Evolutionary conservation across 2,888 invertebrate species (phyloP), one percentile per base, ranked within the genome.

Genomic region (Ectropis crepuscularia): DNA sequence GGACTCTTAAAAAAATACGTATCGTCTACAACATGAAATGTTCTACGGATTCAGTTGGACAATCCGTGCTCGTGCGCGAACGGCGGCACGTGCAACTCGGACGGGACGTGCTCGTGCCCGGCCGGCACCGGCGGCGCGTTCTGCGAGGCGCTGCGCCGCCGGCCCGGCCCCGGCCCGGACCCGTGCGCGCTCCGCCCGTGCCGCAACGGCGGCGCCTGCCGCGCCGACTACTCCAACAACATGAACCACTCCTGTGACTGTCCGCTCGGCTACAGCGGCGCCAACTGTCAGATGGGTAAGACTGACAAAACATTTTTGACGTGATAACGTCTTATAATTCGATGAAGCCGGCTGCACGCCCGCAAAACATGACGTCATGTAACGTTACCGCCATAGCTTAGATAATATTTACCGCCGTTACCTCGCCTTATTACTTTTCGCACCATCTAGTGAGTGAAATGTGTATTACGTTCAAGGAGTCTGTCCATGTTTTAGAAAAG

Each of bases 201-300:
- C 81, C 94, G 94, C 74, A 97, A 98, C 83, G 96, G 95, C 0
- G 98, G 97, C 45, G 94, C 94, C 0, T 99, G 99, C 83, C 85
- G 89, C 41, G 92, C 92, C 5, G 73, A 94, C 93, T 65, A 70
- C 38, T 60, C 67, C n/a, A 68, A 76, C 6, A 70, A 76, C 51
- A 79, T 84, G 81, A 88, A 88, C 47, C 96, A 95, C 80, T 93
- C 94, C 7, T 99, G 99, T 83, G 95, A 96, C 76, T 99, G 99
- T 81, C 95, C 94, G 0, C 90, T 98, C 2, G 96, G 97, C 41
- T 98, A 90, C 83, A 94, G 94, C 0, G 98, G 98, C 43, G 91
- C 90, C 50, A 95, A 95, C 76, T 98, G 98, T 80, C 96, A 97
- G 80, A 95, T 95, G 81, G 89, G 97, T 97, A 85, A 93, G 94